Evolutionary conservation across 2,888 invertebrate genomes (phyloP).

Genomic region (Tromatobia lineatoria): DNA sequence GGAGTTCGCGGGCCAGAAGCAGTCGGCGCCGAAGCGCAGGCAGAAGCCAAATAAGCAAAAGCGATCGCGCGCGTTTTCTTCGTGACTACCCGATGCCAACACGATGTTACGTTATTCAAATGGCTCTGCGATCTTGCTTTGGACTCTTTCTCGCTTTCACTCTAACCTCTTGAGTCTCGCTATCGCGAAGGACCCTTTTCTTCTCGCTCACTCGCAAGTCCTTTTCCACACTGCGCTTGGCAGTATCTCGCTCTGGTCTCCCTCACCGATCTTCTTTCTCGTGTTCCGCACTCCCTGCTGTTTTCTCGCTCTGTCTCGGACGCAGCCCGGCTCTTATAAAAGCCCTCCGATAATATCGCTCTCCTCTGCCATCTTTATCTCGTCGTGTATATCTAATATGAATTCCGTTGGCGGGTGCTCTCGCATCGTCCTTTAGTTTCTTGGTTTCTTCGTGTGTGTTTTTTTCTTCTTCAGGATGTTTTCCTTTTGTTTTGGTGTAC

Average conservation of each 20-base stretch:
- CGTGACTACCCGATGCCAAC: constrained; percentile 65
- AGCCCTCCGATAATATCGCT: constrained; percentile 77
- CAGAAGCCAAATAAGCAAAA: constrained; percentile 46
- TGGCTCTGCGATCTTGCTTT: constrained; percentile 47
- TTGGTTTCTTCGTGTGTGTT: constrained; percentile 32
- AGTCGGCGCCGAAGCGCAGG: constrained; percentile 2
- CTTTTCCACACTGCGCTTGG: neutral
- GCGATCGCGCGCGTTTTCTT: constrained; percentile 48
- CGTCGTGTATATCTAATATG: constrained; percentile 79
- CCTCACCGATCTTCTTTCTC: constrained; percentile 43
- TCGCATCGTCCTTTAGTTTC: constrained; percentile 67
- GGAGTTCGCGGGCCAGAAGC: constrained; percentile 42
- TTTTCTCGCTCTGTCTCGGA: constrained; percentile 53
- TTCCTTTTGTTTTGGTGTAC: constrained; percentile 36
- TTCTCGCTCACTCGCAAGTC: neutral
- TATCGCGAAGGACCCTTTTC: neutral
- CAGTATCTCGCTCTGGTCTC: constrained; percentile 21
- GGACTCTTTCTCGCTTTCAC: constrained; percentile 26
- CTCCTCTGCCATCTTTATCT: constrained; percentile 73
- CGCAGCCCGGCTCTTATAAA: constrained; percentile 69
- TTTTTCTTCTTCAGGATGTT: constrained; percentile 16
- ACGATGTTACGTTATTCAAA: constrained; percentile 77
- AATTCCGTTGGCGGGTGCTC: constrained; percentile 71
- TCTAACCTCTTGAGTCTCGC: neutral
- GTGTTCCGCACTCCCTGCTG: constrained; percentile 17